Evolutionary conservation across 2,888 invertebrate genomes (phyloP), one percentile per base, ranked within the genome.

Genomic region (Cheilosia soror): DNA sequence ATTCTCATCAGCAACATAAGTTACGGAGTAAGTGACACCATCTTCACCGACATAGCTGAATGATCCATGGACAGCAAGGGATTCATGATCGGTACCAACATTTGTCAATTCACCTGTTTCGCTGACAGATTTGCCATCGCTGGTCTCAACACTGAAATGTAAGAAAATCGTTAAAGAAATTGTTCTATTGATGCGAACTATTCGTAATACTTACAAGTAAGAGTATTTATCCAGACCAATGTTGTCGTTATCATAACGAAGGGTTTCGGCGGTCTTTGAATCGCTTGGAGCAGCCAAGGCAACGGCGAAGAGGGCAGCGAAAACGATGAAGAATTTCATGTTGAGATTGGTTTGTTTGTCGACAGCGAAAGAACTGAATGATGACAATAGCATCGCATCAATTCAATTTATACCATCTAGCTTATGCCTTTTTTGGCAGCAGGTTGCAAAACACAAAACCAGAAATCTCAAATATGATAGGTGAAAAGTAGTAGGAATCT

Each of bases 1-100:
- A 44, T 87, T 87, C 44, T 88, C 87, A 80, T 88, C 88, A 79
- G 88, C 88, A 51, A 80, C 53, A 60, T 86, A 88, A 27, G 51
- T 93, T 73, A 95, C 93, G 5, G 93, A 4, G 15, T 47, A 47
- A 47, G 15, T 15, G 47, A 47, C 47, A 47, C 47, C 47, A 47
- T 47, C 47, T 4, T n/a, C 15, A 47, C 47, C 47, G 47, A 15
- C 7, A 47, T 94, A 94, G 0, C 90, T 90, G n/a, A 15, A 47
- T n/a, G 47, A 47, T n/a, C 47, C 47, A 47, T 15, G 15, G 47
- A 47, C 47, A 15, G 47, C n/a, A 15, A 47, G 1, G 47, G 15
- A n/a, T n/a, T 47, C 47, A 6, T 47, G 15, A 5, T 47, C 47
- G 15, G 93, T 92, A 5, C 93, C 93, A 83, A 94, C 93, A 20